Evolutionary conservation across 1,140 invertebrate genomes (phyloP), one percentile per base, ranked within the genome.

Genomic region (Proales similis): DNA sequence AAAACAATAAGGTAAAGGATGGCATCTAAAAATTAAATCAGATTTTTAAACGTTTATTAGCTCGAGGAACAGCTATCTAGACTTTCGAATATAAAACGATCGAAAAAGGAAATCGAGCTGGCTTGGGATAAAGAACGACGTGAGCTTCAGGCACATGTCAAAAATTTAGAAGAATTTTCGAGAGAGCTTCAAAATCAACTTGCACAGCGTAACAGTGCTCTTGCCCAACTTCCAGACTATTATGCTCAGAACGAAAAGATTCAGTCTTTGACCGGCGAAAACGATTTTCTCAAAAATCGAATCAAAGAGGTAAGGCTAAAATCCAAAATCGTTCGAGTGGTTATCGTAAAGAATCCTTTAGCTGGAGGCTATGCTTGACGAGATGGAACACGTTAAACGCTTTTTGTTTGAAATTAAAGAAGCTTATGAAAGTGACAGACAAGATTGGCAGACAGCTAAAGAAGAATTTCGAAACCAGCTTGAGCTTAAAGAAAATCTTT

Each of bases 241-340:
- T 39, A 27, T 36, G 11, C n/a, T n/a, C 29, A 36, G 42, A 57
- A 57, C 32, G 51, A 57, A 14, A 57, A 57, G 29, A n/a, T 57
- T 4, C 51, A 57, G 20, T 38, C 51, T 14, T 57, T 57, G 20
- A 24, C 27, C 7, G 51, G 51, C 29, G 51, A 57, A 57, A 57
- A 57, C 30, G 51, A 57, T 19, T 57, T 57, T 39, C 38, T 57
- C 29, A 57, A 57, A 57, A 57, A 57, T 24, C 17, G 51, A 38
- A 57, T 57, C 9, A 19, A 39, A 4, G 51, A 57, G 30, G 48
- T 53, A 36, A 17, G 22, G 3, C 20, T 30, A 3, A 7, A 1
- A 30, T 9, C 2, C 36, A 53, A 36, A 38, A n/a, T n/a, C n/a
- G n/a, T n/a, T 36, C 42, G 14, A 36, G 33, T 14, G 9, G 9